Evolutionary conservation across 2,797 vertebrate species (phyloP).

Genomic region (Poliocrania exsul): DNA sequence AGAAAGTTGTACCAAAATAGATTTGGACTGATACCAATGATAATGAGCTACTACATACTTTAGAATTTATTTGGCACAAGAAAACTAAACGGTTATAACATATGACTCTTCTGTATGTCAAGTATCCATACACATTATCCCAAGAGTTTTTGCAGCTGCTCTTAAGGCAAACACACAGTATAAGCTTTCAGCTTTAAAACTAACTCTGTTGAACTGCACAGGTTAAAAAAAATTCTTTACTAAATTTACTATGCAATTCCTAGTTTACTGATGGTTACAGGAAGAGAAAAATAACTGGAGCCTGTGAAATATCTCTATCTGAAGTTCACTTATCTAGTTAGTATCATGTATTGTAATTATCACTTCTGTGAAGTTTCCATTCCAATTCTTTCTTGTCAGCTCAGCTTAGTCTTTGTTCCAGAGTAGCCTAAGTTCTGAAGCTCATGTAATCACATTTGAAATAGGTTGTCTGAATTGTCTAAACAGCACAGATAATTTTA

Average conservation of each 20-base stretch:
- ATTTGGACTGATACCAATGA: not conserved
- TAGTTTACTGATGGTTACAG: not conserved
- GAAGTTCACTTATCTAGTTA: not conserved
- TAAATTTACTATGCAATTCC: not conserved
- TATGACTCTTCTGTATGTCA: not conserved
- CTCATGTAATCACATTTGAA: not conserved
- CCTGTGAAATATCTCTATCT: not conserved
- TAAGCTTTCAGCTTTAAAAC: constrained; percentile 1
- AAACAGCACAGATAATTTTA: not conserved
- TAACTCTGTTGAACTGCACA: not conserved
- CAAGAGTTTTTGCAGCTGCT: not conserved
- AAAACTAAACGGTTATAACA: not conserved
- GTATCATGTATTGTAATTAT: not conserved
- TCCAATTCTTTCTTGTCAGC: not conserved
- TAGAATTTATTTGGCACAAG: not conserved
- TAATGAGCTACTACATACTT: not conserved
- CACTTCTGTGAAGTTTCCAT: not conserved
- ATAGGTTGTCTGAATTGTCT: not conserved
- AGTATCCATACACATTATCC: not conserved
- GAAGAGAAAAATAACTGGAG: not conserved
- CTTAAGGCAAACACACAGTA: not conserved
- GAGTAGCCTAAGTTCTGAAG: not conserved
- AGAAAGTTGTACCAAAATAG: not conserved
- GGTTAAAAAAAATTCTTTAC: not conserved
- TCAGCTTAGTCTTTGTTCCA: not conserved